A percentile compares a stretch with the other conserved stretches of the same genome.
Evolutionary conservation across 2,888 invertebrate genomes (phyloP).

Genomic region (Drosophila histrio): DNA sequence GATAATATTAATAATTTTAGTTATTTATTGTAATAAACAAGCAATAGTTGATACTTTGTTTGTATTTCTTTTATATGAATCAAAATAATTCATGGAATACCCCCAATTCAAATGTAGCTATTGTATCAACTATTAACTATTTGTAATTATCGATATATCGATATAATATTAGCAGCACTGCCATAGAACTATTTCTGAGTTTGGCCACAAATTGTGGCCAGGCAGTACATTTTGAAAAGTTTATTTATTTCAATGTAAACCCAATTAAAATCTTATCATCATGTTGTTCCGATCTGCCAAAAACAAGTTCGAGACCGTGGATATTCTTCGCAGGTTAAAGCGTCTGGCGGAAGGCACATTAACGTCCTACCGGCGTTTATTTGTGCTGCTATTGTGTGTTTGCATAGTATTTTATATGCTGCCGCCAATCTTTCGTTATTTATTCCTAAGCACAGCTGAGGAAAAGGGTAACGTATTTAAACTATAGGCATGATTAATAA

Average conservation of each 20-base stretch:
- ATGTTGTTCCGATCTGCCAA: conserved; percentile 83
- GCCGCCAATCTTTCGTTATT: conserved; percentile 87
- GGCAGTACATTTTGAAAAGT: conserved; percentile 47
- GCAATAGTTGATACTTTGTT: neutral
- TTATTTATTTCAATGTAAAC: conserved; percentile 48
- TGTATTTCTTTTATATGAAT: neutral
- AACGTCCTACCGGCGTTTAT: conserved; percentile 82
- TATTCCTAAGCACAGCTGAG: conserved; percentile 85
- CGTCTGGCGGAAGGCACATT: conserved; percentile 82
- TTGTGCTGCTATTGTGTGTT: conserved; percentile 85
- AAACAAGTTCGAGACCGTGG: conserved; percentile 82
- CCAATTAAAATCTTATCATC: conserved; percentile 35
- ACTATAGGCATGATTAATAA: neutral
- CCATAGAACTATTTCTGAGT: conserved; percentile 33
- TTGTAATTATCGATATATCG: conserved; percentile 43
- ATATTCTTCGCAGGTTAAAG: conserved; percentile 80
- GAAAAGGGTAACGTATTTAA: conserved; percentile 76
- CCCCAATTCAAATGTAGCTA: too few species aligned
- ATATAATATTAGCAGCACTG: conserved; percentile 10
- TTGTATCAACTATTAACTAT: too few species aligned
- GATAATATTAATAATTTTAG: too few species aligned
- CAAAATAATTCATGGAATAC: neutral
- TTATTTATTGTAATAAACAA: neutral
- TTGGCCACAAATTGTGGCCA: conserved; percentile 60
- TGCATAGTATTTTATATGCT: conserved; percentile 88